A percentile compares a stretch with the other conserved stretches of the same genome.
Conservation (phyloP, 2,113 vertebrate species). For the Brienomyrus longianalis region DNA sequence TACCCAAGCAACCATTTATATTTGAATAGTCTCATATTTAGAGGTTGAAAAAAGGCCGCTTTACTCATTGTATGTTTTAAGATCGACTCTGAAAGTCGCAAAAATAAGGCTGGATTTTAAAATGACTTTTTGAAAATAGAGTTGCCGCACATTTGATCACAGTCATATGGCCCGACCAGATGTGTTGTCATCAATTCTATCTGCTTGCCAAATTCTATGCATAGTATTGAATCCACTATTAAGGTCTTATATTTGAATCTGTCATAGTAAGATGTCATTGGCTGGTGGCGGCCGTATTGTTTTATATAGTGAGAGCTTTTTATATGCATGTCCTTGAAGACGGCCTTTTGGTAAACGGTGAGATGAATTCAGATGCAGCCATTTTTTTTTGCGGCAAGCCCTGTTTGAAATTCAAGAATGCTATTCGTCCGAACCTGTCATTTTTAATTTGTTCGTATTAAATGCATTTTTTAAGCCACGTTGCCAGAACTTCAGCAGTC, state of each 20-base stretch:
- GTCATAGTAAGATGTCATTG: not conserved
- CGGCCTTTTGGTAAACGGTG: not conserved
- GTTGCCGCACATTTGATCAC: not conserved
- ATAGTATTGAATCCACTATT: not conserved
- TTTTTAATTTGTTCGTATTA: constrained; percentile 1
- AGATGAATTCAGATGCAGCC: not conserved
- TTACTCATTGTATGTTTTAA: not conserved
- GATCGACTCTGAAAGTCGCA: not conserved
- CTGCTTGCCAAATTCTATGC: constrained; percentile 2
- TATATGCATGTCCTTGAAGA: constrained; percentile 1
- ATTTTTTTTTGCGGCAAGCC: not conserved
- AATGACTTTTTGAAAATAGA: constrained; percentile 1
- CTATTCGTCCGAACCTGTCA: not conserved
- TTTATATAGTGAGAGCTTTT: not conserved
- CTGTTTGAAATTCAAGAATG: constrained; percentile 4
- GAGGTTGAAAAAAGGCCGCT: not conserved
- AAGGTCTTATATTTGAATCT: not conserved
- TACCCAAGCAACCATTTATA: not conserved
- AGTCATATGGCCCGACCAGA: not conserved
- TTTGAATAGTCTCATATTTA: not conserved
- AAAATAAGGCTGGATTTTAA: not conserved
- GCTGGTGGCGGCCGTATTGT: not conserved
- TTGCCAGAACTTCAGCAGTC: not conserved
- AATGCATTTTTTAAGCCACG: not conserved
- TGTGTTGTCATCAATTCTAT: not conserved